Evolutionary conservation across 2,888 invertebrate species (phyloP).

Genomic region (Leptopilina syphax): DNA sequence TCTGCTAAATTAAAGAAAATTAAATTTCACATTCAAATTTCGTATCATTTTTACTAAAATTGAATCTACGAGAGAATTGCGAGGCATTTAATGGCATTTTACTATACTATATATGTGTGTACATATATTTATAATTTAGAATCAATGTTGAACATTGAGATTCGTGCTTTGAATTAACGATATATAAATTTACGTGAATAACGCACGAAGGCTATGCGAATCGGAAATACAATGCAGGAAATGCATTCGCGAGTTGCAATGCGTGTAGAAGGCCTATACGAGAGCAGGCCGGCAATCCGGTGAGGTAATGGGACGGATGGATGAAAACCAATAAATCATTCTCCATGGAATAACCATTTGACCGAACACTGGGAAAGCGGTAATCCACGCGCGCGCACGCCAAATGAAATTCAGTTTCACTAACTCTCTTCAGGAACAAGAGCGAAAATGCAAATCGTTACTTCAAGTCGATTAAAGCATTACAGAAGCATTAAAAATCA

Average conservation of each 20-base stretch:
- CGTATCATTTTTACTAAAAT: too few species aligned
- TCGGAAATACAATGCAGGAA: constrained; percentile 57
- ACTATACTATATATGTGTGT: too few species aligned
- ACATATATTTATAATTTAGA: constrained; percentile 42
- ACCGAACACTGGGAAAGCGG: constrained; percentile 48
- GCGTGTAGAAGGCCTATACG: constrained; percentile 48
- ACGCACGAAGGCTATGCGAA: constrained; percentile 52
- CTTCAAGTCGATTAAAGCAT: constrained; percentile 44
- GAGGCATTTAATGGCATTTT: constrained; percentile 18
- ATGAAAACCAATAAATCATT: constrained; percentile 60
- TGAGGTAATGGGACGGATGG: constrained; percentile 59
- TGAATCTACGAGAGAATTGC: neutral
- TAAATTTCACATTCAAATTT: too few species aligned
- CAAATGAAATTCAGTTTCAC: constrained; percentile 26
- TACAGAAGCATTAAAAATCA: constrained; percentile 44
- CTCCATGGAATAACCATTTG: constrained; percentile 51
- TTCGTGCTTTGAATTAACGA: constrained; percentile 52
- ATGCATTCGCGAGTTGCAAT: constrained; percentile 54
- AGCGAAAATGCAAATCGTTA: constrained; percentile 10
- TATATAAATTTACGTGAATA: constrained; percentile 56
- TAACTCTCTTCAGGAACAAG: constrained; percentile 2
- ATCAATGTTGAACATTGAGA: constrained; percentile 55
- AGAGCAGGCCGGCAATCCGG: constrained; percentile 54
- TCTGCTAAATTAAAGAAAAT: too few species aligned
- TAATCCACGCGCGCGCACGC: constrained; percentile 32